phyloP scores from a whole-genome alignment of 2,888 invertebrate species.

The Nineta flava region DNA sequence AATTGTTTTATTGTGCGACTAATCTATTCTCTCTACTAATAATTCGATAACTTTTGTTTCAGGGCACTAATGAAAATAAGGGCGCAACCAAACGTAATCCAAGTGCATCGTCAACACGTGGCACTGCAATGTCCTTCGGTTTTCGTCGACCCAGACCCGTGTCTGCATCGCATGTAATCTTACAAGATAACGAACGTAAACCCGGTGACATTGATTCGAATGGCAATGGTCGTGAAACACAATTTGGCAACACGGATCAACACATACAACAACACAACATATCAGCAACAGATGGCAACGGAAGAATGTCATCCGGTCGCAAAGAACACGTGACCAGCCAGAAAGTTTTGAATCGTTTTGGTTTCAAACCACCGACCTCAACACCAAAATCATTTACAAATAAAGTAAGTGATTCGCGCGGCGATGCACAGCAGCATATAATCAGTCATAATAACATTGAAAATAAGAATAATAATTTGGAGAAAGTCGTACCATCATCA shows the following conservation, averaged over 20 bases:
- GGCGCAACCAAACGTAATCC: slow-evolving; percentile 36
- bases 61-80: slow-evolving; percentile 48
- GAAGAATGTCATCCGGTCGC: slow-evolving; percentile 22
- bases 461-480: slow-evolving; percentile 42
- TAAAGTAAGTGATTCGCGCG: not conserved
- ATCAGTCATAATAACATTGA: slow-evolving; percentile 44
- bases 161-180: slow-evolving; percentile 28
- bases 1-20: too few relatives aligned
- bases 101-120: slow-evolving; percentile 42
- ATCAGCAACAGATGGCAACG: not conserved
- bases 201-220: slow-evolving; percentile 15
- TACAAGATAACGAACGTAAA: slow-evolving; percentile 11
- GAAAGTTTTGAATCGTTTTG: slow-evolving; percentile 39
- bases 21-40: not conserved
- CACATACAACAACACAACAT: not conserved
- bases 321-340: slow-evolving; percentile 18
- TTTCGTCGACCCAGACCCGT: slow-evolving; percentile 52
- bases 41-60: slow-evolving; percentile 14
- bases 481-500: slow-evolving; percentile 36
- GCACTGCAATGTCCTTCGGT: slow-evolving; percentile 72
- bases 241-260: slow-evolving; percentile 12
- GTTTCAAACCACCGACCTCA: slow-evolving; percentile 46
- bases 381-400: slow-evolving; percentile 36
- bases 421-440: not conserved
- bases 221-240: slow-evolving; percentile 17